A percentile compares a stretch with the other conserved stretches of the same genome.
Conservation (phyloP, 2,113 vertebrate genomes). For the Bubo scandiacus region DNA sequence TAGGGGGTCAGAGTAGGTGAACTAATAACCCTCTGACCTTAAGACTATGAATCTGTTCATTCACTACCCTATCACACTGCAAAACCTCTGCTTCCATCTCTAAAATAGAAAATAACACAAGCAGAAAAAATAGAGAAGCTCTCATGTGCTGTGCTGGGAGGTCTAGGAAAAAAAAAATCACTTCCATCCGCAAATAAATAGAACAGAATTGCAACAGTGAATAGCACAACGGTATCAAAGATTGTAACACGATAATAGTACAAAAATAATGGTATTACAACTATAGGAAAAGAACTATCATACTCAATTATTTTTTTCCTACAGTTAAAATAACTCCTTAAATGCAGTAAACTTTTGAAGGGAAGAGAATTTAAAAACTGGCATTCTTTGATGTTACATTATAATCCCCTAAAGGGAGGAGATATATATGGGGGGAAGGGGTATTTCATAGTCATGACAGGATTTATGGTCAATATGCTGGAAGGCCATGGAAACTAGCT, state of each 20-base stretch:
- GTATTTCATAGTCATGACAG: not conserved
- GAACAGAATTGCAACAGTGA: not conserved
- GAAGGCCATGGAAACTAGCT: not conserved
- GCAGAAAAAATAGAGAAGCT: not conserved
- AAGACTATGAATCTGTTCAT: not conserved
- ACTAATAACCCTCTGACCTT: not conserved
- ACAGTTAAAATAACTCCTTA: not conserved
- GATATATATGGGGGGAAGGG: not conserved
- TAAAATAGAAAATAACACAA: not conserved
- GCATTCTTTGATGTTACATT: not conserved
- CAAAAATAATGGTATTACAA: not conserved
- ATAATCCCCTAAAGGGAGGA: not conserved
- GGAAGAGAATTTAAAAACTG: not conserved
- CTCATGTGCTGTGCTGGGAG: not conserved
- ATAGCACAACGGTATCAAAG: not conserved
- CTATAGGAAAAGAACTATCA: not conserved
- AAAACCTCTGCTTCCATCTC: not conserved
- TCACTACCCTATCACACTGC: not conserved
- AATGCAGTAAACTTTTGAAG: not conserved
- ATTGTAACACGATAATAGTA: not conserved
- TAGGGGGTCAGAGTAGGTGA: not conserved
- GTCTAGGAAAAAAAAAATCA: not conserved
- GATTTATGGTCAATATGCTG: conserved; percentile 4
- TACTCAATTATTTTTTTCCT: not conserved
- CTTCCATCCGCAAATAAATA: not conserved